Base-by-base conservation (phyloP, 2,797 vertebrate genomes). In the Australoheros facetus region DNA sequence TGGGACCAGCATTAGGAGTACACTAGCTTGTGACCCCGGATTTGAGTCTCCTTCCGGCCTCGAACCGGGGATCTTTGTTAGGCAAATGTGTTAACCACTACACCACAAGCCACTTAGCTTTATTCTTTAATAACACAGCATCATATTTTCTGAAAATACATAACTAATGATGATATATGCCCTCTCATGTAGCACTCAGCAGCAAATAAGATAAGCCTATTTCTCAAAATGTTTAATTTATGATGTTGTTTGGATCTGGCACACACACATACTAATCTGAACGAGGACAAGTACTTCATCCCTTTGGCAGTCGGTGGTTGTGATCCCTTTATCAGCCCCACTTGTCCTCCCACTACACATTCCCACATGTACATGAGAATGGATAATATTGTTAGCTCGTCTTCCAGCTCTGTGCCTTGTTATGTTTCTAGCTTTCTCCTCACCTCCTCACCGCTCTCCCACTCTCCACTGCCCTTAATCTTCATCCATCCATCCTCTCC, bases 351-450 rank as follows among this genome's bases (percentile, higher is more conserved):
- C 21, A 51, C 21, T 17, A 53, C 56, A 60, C 71, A 53, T 66
- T 64, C n/a, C 42, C 66, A 66, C 71, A 53, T n/a, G 45, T 73
- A 71, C 42, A 53, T n/a, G 19, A 55, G 21, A 58, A 56, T 9
- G 3, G 76, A 28, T 56, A 53, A 75, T 42, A 55, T 73, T 71
- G 79, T 76, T 74, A 83, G 51, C 54, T 39, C 55, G 5, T 72
- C n/a, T 70, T 64, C 58, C 19, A 48, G 66, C 56, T 55, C 12
- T 45, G 37, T 19, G 10, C 60, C 45, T 42, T 16, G 14, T 73
- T 21, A 10, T 79, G 42, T 32, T 51, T 71, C 74, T 83, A 57
- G 11, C 57, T 32, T 17, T 23, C 48, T 74, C 62, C 37, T 56
- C 60, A 64, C 62, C 64, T 75, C 3, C 37, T 78, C 56, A 12